These are phyloP conservation scores for Ceyx margarethae DNA, from an alignment of 2,113 vertebrate genomes.

Conservation along the genomic window DNA sequence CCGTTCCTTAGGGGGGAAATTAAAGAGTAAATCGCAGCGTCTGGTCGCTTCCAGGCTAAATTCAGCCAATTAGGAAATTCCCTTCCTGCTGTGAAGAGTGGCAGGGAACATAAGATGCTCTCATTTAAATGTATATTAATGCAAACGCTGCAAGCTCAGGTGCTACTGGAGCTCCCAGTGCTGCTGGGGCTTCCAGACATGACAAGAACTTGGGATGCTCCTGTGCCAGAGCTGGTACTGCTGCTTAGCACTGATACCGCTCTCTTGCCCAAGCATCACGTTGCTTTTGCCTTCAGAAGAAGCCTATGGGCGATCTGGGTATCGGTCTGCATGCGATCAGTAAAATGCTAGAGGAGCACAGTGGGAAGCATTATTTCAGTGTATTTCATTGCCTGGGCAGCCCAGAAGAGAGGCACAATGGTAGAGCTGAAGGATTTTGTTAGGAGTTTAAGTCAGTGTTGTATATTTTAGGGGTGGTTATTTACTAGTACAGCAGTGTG, in stretches of 20 bases:
- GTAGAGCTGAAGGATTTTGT: background rate
- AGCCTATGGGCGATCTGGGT: background rate
- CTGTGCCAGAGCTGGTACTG: rapidly evolving
- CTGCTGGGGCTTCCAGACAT: background rate
- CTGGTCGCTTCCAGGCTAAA: background rate
- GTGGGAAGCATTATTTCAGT: rapidly evolving
- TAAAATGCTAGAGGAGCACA: rapidly evolving
- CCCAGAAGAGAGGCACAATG: background rate
- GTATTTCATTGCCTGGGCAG: background rate
- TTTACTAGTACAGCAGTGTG: background rate
- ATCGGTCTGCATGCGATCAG: rapidly evolving
- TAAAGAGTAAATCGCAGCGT: no score
- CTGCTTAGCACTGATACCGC: rapidly evolving
- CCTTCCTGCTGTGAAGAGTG: rapidly evolving
- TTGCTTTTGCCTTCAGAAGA: rapidly evolving
- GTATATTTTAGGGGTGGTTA: background rate
- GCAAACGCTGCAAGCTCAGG: rapidly evolving
- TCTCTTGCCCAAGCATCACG: rapidly evolving
- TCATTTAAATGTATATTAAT: rapidly evolving
- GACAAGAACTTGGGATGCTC: rapidly evolving
- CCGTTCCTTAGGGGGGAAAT: background rate
- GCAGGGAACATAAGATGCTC: rapidly evolving
- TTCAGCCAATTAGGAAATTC: background rate
- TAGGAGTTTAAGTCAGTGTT: no score
- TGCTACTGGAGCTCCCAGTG: background rate